Base-by-base conservation (phyloP, 2,113 vertebrate genomes). In the Indicator indicator region DNA sequence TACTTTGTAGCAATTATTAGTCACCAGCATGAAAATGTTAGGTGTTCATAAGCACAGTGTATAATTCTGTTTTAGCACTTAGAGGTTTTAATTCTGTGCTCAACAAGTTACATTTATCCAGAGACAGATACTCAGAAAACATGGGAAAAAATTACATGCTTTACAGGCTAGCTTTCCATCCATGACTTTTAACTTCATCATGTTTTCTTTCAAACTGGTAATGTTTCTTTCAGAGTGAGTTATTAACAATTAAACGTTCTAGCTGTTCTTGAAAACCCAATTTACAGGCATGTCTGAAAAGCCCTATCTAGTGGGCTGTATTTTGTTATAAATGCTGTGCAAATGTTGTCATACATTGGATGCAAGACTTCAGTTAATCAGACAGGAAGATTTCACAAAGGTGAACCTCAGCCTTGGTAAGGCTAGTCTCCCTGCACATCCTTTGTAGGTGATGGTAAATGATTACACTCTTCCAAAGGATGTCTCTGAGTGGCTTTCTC, bases 51-150 rank as follows among this genome's bases (percentile, higher is more conserved):
- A 73, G 36, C 38, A 72, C 32, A 46, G 75, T 79, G 33, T 70
- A 72, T 95, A 73, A 94, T 92, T 93, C 83, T 86, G 72, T 20
- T 89, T 88, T 90, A 93, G 64, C 83, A 67, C 80, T 90, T 70
- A 9, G 60, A 90, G 50, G 72, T 93, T 88, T 88, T 91, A 95
- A 70, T 59, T 88, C 33, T 60, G 63, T 73, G 72, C 59, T 92
- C 50, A 93, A 86, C 67, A 85, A 83, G 76, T 93, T 88, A 44
- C n/a, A 63, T 92, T 79, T 83, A 80, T 83, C 86, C 83, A 76
- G 88, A 90, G 52, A 86, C 50, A 92, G 79, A 76, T 79, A 62
- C 28, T 86, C 68, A 95, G 63, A 30, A 55, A 33, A 48, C 2
- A 5, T 73, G 69, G 90, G 75, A 88, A 91, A 91, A 72, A 86